These are phyloP conservation scores for Gryllus longicercus DNA, from an alignment of 2,888 invertebrate genomes.

Conservation along the genomic window DNA sequence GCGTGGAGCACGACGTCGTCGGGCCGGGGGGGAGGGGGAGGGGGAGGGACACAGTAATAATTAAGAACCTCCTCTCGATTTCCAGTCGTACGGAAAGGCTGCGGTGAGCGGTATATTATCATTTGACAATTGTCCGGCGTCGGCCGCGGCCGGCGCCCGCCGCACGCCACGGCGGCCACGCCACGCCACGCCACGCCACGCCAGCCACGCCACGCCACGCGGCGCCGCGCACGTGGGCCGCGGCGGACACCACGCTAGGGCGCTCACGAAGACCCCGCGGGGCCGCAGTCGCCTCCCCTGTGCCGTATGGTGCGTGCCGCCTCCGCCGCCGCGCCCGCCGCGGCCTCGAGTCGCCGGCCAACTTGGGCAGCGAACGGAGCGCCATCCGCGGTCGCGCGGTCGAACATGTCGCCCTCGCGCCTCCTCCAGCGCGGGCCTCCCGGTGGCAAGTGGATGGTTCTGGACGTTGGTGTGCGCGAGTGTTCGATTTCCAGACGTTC, in stretches of 20 bases:
- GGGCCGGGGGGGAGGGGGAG: not conserved
- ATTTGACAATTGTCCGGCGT: not conserved
- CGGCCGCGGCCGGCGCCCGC: not conserved
- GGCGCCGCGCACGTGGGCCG: not conserved
- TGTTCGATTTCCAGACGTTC: no score
- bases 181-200: not conserved
- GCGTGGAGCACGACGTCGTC: not conserved
- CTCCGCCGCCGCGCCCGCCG: not conserved
- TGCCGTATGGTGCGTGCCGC: not conserved
- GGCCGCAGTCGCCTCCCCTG: not conserved
- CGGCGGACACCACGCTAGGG: not conserved
- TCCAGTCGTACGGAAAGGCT: not conserved
- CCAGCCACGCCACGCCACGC: not conserved
- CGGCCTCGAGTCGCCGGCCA: not conserved
- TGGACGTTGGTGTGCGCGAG: no score
- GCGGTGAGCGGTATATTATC: not conserved
- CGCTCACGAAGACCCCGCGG: not conserved
- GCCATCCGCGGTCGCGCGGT: no score
- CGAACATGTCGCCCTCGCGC: no score
- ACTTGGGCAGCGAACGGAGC: no score
- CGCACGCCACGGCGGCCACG: not conserved
- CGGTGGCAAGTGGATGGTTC: no score
- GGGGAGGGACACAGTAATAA: not conserved
- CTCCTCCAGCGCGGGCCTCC: no score
- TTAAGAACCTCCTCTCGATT: not conserved